Evolutionary conservation across 2,113 vertebrate species (phyloP).

Genomic region (Numenius arquata): DNA sequence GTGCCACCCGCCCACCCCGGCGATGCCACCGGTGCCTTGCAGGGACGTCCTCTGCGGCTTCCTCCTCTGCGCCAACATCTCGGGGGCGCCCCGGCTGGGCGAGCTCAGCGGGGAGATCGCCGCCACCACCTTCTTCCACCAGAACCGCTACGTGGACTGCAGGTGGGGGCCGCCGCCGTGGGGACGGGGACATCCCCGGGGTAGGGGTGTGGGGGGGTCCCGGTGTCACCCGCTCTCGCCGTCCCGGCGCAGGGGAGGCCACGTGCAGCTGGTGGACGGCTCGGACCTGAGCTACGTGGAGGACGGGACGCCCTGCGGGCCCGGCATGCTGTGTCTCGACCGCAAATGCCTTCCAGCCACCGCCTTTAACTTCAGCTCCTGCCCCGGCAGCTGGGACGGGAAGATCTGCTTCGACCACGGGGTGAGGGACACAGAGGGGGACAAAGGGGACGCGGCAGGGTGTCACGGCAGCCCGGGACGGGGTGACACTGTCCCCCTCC

Average conservation of each 20-base stretch:
- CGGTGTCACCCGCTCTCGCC: rapidly evolving
- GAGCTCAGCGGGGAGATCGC: slow-evolving; percentile 90
- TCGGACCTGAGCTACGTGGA: slow-evolving; percentile 93
- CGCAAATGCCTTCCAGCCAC: slow-evolving; percentile 88
- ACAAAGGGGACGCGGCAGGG: rapidly evolving
- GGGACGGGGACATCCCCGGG: not conserved
- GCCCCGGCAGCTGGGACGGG: slow-evolving; percentile 80
- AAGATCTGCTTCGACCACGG: slow-evolving; percentile 89
- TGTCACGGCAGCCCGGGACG: rapidly evolving
- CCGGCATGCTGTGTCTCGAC: slow-evolving; percentile 94
- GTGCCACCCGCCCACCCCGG: rapidly evolving
- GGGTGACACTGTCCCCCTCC: not conserved
- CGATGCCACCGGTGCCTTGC: not conserved
- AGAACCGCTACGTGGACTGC: slow-evolving; percentile 94
- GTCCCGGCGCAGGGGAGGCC: slow-evolving; percentile 79
- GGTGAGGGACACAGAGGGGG: slow-evolving; percentile 64
- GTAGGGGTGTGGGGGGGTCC: rapidly evolving
- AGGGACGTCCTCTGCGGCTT: slow-evolving; percentile 95
- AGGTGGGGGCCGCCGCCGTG: slow-evolving; percentile 56
- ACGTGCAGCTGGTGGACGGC: slow-evolving; percentile 89
- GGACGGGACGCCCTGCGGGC: slow-evolving; percentile 90
- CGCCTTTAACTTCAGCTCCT: slow-evolving; percentile 92
- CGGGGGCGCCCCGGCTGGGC: slow-evolving; percentile 83
- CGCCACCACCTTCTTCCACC: slow-evolving; percentile 91
- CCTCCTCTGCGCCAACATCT: slow-evolving; percentile 90